These are phyloP conservation scores for Gymnocheta viridis DNA, from an alignment of 2,888 invertebrate genomes.

Conservation along the genomic window DNA sequence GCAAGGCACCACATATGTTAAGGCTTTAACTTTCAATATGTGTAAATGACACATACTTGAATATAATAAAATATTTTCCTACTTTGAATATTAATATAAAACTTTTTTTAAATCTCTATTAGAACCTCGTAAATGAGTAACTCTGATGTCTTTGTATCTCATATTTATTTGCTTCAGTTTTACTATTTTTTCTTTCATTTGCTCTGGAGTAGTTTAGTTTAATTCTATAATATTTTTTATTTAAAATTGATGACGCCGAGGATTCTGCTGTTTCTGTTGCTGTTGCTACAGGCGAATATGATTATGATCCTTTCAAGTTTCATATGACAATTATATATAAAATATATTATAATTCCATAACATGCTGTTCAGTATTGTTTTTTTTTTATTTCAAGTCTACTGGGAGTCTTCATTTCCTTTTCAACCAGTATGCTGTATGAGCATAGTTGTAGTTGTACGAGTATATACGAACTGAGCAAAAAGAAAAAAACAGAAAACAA, in stretches of 20 bases:
- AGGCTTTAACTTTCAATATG: no score
- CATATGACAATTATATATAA: constrained; percentile 65
- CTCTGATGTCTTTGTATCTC: constrained; percentile 9
- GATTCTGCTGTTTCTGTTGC: neutral
- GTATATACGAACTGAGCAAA: neutral
- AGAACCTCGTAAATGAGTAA: constrained; percentile 8
- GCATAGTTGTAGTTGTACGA: neutral
- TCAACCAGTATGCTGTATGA: neutral
- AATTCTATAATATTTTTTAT: constrained; percentile 3
- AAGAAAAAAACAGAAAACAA: neutral
- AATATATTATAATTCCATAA: constrained; percentile 61
- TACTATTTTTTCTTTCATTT: neutral
- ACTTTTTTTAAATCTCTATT: neutral
- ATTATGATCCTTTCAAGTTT: constrained; percentile 56
- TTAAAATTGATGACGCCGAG: neutral
- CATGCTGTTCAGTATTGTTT: constrained; percentile 33
- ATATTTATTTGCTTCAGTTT: constrained; percentile 13
- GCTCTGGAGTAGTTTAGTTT: constrained; percentile 10
- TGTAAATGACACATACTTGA: no score
- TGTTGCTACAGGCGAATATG: neutral
- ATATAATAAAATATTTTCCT: neutral
- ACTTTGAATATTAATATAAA: neutral
- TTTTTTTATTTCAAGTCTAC: constrained; percentile 37
- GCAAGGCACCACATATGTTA: no score
- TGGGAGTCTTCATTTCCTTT: constrained; percentile 16